Evolutionary conservation across 2,888 invertebrate genomes (phyloP), one percentile per base, ranked within the genome.

Genomic region (Mactromeris polynyma): DNA sequence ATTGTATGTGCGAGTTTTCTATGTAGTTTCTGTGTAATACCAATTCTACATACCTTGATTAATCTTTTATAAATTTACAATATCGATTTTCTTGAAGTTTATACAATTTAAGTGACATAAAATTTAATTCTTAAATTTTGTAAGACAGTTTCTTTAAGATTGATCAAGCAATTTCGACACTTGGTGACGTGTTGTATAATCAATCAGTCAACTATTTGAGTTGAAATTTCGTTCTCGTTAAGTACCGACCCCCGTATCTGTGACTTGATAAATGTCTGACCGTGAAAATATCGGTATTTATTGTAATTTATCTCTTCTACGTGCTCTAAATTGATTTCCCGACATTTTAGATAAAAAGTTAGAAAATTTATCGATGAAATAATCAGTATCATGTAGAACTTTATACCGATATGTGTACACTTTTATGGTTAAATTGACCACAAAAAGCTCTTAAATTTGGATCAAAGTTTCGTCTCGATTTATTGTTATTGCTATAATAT

Each of bases 321-420:
- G 40, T 3, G 40, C 82, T 82, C 40, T 64, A 26, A n/a, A 69
- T 26, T 69, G 82, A 82, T 40, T 82, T 40, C 11, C 26, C 0
- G 82, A 14, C 64, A 51, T 31, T 51, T 26, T 33, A 81, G 46
- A 81, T 81, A 81, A 42, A 81, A 51, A 7, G 3, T 26, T 64
- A 51, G 31, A 82, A 64, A 82, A 17, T 69, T 82, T 82, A 82
- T 69, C 64, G 82, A 69, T 64, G 69, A 69, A 82, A 82, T 64
- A 64, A 26, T 69, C 36, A 19, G 69, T 40, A 33, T 26, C 1
- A 26, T 46, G 46, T 46, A 46, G 46, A 17, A 46, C 17, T 46
- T 46, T 46, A n/a, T 64, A 64, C 26, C 4, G 26, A 26, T 64
- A 7, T 54, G n/a, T 64, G 58, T 64, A 7, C 26, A 64, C 58